These are phyloP conservation scores for Habropoda laboriosa DNA, from an alignment of 1,140 invertebrate genomes.

Conservation along the genomic window DNA sequence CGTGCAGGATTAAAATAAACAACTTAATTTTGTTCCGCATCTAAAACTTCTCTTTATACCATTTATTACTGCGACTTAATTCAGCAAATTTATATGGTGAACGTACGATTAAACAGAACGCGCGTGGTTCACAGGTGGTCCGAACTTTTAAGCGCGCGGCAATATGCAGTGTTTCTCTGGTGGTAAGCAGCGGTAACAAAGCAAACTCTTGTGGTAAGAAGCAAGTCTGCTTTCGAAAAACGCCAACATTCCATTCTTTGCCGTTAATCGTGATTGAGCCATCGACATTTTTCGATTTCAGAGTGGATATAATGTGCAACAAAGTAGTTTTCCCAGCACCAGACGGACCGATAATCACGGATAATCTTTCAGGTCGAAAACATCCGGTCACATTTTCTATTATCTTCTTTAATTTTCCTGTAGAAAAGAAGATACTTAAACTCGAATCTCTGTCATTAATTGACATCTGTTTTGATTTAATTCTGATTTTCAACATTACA, in stretches of 20 bases:
- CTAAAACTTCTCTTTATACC: neutral
- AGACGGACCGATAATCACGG: slow-evolving; percentile 90
- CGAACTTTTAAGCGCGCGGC: slow-evolving; percentile 85
- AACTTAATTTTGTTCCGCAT: neutral
- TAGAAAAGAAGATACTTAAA: too few species aligned
- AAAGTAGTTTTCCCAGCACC: slow-evolving; percentile 93
- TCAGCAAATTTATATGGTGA: neutral
- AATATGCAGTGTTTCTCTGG: slow-evolving; percentile 85
- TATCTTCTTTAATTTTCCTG: slow-evolving; percentile 81
- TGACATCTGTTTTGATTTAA: too few species aligned
- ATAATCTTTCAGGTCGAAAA: slow-evolving; percentile 85
- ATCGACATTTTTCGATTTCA: slow-evolving; percentile 46
- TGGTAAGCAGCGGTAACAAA: slow-evolving; percentile 85
- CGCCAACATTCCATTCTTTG: slow-evolving; percentile 9
- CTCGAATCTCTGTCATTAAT: too few species aligned
- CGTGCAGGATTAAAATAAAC: too few species aligned
- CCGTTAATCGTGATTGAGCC: slow-evolving; percentile 68
- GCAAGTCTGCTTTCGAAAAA: slow-evolving; percentile 84
- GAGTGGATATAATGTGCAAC: slow-evolving; percentile 85
- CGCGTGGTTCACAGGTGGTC: neutral
- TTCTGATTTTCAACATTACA: too few species aligned
- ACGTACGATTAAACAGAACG: slow-evolving; percentile 59
- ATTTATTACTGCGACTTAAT: neutral
- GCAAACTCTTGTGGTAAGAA: slow-evolving; percentile 88
- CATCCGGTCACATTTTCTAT: slow-evolving; percentile 83